Evolutionary conservation across 1,140 invertebrate species (phyloP).

Genomic region (Drosophila serrata): DNA sequence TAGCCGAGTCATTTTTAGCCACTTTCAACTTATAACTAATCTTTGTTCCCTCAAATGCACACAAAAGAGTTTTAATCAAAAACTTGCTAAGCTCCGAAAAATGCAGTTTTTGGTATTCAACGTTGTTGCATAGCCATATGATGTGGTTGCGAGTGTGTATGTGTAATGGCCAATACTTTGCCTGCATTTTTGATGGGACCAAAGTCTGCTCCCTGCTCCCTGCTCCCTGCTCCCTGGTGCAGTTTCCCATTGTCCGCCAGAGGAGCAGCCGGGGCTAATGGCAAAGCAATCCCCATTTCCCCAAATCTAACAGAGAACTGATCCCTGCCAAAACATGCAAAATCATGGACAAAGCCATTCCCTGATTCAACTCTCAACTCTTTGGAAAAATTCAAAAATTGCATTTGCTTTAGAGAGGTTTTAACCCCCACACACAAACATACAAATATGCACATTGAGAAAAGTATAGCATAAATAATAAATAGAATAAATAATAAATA

Average conservation of each 20-base stretch:
- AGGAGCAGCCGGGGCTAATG: constrained; percentile 32
- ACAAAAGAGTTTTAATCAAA: constrained; percentile 60
- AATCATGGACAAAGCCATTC: constrained; percentile 42
- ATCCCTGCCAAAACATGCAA: constrained; percentile 57
- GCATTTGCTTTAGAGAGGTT: constrained; percentile 51
- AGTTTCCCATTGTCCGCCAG: constrained; percentile 25
- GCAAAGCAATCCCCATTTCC: constrained; percentile 51
- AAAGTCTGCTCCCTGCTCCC: constrained; percentile 5
- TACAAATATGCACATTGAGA: neutral
- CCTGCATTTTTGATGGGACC: constrained; percentile 40
- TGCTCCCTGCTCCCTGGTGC: too few relatives aligned
- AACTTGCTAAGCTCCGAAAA: constrained; percentile 53
- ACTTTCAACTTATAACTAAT: constrained; percentile 19
- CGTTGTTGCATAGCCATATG: constrained; percentile 2
- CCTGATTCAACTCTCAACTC: constrained; percentile 47
- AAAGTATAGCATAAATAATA: neutral
- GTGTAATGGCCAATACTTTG: constrained; percentile 37
- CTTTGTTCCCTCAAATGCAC: constrained; percentile 13
- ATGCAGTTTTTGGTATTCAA: constrained; percentile 43
- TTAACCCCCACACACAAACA: constrained; percentile 13
- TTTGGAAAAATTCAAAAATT: constrained; percentile 44
- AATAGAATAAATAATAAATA: neutral
- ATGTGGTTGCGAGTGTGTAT: constrained; percentile 12
- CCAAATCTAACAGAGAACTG: constrained; percentile 22
- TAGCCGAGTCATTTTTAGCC: neutral